Base-by-base conservation (phyloP, 2,797 vertebrate genomes). In the Calcarius lapponicus region DNA sequence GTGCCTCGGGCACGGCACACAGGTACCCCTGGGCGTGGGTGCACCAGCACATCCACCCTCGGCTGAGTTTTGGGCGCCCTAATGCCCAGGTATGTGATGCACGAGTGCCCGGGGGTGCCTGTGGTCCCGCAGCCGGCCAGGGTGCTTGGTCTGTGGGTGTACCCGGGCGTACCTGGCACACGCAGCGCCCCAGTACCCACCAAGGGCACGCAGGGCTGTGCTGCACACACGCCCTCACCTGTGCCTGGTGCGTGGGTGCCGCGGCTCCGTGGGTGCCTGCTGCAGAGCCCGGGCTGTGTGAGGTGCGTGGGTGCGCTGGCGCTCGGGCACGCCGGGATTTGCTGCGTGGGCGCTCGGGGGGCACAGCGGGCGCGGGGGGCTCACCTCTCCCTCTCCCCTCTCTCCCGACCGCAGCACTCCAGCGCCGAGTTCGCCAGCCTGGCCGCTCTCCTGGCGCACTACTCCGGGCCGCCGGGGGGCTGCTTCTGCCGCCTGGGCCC, bases 371-470 rank as follows among this genome's bases (percentile, higher is more conserved):
- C 1, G 0, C 1, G 0, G 13, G 24, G 53, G 47, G 13, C 62
- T 92, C 89, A 86, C n/a, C 34, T 61, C 42, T 64, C 17, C 36
- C 29, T 34, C 36, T 72, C 45, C 10, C 36, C 38, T 72, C 34
- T 67, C 61, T 80, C 38, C 45, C 19, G 1, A 19, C 1, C 31
- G 31, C 95, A 99, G 99, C 98, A 98, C 94, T 98, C 98, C 97
- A 98, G 97, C 7, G 71, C 93, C 2, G 98, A 98, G 57, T 99
- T 99, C 84, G 43, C 92, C 61, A 98, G 98, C 67, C 38, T 99
- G 48, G 98, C 98, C 6, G 98, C 98, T 8, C 97, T 99, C 94
- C 98, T 99, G 50, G 98, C 99, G 38, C 98, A 98, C 96, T 99
- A 99, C 96, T 98, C 98, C 0, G 97, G 97, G 31, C 75, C 16